Evolutionary conservation across 2,797 vertebrate species (phyloP).

Genomic region (Scyliorhinus canicula): DNA sequence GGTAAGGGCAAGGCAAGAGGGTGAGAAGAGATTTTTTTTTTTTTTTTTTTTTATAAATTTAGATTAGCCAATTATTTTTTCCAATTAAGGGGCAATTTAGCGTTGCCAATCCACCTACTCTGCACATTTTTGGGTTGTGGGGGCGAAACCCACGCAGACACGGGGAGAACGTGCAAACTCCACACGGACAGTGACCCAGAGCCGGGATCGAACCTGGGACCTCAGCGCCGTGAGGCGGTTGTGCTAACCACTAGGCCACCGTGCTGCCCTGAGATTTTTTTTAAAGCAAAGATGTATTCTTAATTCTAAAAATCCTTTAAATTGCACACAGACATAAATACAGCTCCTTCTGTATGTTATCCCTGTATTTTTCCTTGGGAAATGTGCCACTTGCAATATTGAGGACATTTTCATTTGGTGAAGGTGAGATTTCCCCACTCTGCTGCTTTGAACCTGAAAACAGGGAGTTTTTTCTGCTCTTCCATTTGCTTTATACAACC

Average conservation of each 20-base stretch:
- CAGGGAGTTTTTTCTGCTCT: not conserved
- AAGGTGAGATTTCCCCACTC: not conserved
- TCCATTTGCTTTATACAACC: not conserved
- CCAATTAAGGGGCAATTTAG: too few relatives aligned
- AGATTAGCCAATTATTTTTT: too few relatives aligned
- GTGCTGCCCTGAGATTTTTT: too few relatives aligned
- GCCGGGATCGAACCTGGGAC: too few relatives aligned
- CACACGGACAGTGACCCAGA: too few relatives aligned
- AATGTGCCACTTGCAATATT: not conserved
- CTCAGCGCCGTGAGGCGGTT: too few relatives aligned
- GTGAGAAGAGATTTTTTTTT: not conserved
- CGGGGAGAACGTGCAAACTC: too few relatives aligned
- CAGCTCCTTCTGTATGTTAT: not conserved
- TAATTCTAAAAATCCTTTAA: not conserved
- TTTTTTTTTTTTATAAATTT: too few relatives aligned
- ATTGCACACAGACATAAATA: not conserved
- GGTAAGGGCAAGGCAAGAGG: not conserved
- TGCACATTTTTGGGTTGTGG: too few relatives aligned
- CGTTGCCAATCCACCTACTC: too few relatives aligned
- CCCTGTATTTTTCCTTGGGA: not conserved
- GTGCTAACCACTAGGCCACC: too few relatives aligned
- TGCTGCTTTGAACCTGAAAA: not conserved
- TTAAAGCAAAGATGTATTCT: not conserved
- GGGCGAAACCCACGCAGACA: too few relatives aligned
- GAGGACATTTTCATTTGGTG: not conserved